Percentiles rank a stretch among this genome's conserved stretches.
These are phyloP conservation scores for Microctenopoma lineatum DNA, from an alignment of 2,797 vertebrate species.

Conservation along the genomic window DNA sequence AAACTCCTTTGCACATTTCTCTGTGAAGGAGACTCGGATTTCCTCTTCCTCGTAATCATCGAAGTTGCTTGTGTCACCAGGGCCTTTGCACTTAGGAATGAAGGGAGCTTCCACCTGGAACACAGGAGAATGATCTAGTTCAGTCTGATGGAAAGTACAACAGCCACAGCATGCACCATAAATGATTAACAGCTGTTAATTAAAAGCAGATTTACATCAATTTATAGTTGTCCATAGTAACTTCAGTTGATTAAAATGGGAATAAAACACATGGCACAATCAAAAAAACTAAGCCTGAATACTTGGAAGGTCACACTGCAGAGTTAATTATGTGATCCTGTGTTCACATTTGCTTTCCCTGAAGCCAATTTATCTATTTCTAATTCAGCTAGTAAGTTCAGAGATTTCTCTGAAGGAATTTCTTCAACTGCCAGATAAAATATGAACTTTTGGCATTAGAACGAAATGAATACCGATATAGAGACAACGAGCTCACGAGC, in stretches of 20 bases:
- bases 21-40: slow-evolving; percentile 92
- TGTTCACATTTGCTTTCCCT: slow-evolving; percentile 10
- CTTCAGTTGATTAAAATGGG: background rate
- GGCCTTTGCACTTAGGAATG: slow-evolving; percentile 96
- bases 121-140: slow-evolving; percentile 16
- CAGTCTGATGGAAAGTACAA: background rate
- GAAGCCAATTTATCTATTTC: slow-evolving; percentile 7
- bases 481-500: background rate
- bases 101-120: slow-evolving; percentile 93
- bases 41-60: slow-evolving; percentile 97
- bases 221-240: background rate
- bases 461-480: background rate
- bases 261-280: background rate
- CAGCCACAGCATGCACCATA: background rate
- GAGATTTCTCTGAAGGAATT: background rate
- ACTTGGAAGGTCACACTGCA: slow-evolving; percentile 1
- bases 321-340: slow-evolving; percentile 6
- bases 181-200: background rate
- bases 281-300: background rate
- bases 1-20: slow-evolving; percentile 97
- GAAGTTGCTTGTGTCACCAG: slow-evolving; percentile 96
- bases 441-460: background rate
- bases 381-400: background rate
- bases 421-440: background rate
- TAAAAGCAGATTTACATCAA: slow-evolving; percentile 16